phyloP scores from a whole-genome alignment of 2,113 vertebrate genomes.

The Isurus oxyrinchus region DNA sequence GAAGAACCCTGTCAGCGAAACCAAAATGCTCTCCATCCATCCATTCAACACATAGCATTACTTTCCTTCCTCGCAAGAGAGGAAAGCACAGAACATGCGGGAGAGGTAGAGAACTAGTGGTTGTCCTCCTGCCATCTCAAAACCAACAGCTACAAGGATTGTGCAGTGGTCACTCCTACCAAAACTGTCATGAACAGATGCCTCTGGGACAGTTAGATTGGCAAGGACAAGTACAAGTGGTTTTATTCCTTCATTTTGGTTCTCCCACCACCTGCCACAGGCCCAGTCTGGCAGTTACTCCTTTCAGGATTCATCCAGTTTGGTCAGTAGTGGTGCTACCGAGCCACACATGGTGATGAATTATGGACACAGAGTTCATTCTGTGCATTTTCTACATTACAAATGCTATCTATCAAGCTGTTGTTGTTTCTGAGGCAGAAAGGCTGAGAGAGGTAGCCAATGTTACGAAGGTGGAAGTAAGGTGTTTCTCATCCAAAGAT shows the following conservation, averaged over 20 bases:
- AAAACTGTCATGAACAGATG: not conserved
- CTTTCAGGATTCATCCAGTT: not conserved
- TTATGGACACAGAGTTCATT: not conserved
- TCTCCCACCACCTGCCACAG: not conserved
- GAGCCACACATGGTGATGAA: not conserved
- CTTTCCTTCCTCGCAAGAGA: not conserved
- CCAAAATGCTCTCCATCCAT: not conserved
- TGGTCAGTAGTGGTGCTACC: not conserved
- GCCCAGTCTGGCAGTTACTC: not conserved
- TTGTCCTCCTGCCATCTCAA: not conserved
- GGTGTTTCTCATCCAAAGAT: not conserved
- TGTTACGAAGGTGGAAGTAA: not conserved
- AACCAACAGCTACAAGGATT: not conserved
- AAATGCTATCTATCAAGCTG: not conserved
- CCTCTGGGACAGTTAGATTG: too few species aligned
- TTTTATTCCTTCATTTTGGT: not conserved
- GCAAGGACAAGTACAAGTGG: not conserved
- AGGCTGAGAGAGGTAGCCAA: not conserved
- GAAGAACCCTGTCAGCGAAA: not conserved
- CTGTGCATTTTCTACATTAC: not conserved
- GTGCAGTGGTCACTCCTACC: not conserved
- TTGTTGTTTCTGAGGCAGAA: not conserved
- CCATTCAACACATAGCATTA: not conserved
- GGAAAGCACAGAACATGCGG: not conserved
- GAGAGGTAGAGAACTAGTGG: not conserved